Evolutionary conservation across 2,888 invertebrate genomes (phyloP).

Genomic region (Ctena decussata): DNA sequence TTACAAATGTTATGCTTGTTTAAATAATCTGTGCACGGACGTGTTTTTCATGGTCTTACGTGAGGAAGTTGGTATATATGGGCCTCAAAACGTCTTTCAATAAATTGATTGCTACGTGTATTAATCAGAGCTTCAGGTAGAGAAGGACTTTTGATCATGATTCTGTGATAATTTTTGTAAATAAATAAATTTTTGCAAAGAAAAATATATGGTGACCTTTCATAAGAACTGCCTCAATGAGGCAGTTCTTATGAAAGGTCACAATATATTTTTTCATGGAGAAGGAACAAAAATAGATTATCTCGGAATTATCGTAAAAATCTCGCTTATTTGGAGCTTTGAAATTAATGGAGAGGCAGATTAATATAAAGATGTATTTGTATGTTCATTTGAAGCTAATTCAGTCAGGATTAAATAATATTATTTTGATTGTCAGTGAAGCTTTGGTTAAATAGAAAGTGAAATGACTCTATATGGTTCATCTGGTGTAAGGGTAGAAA

Average conservation of each 20-base stretch:
- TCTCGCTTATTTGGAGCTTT: no score
- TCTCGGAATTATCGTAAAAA: no score
- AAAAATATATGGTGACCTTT: no score
- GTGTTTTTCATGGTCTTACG: not conserved
- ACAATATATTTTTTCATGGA: no score
- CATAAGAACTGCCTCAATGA: no score
- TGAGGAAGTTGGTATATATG: not conserved
- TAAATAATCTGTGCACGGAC: not conserved
- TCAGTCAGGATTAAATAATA: not conserved
- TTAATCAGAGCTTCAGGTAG: no score
- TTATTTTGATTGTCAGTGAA: not conserved
- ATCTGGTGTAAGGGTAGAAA: not conserved
- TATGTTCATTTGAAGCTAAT: not conserved
- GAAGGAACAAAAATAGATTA: no score
- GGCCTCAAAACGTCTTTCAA: not conserved
- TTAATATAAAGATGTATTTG: not conserved
- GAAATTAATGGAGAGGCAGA: not conserved
- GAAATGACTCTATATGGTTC: not conserved
- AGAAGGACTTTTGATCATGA: no score
- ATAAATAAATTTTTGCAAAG: no score
- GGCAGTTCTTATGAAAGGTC: no score
- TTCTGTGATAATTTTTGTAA: no score
- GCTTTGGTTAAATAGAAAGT: no score
- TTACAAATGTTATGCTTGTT: not conserved
- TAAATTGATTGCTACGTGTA: not conserved